Percentiles rank a stretch among this genome's conserved stretches.
Conservation (phyloP, 1,140 invertebrate species). For the Liolophura sinensis region DNA sequence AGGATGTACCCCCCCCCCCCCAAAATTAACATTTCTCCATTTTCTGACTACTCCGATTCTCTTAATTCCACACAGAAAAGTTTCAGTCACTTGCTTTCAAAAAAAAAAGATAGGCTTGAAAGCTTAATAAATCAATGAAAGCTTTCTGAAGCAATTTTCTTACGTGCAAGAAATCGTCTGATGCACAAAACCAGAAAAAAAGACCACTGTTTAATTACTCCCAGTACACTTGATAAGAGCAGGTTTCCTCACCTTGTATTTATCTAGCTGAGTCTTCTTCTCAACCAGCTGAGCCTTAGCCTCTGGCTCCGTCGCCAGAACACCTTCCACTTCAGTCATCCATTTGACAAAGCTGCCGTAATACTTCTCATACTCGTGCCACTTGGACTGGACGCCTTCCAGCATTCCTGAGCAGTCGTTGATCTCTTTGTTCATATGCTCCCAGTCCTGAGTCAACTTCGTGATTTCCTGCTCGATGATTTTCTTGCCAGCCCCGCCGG, state of each 20-base stretch:
- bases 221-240: too few relatives aligned
- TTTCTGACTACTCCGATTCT: too few relatives aligned
- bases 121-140: too few relatives aligned
- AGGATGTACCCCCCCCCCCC: too few relatives aligned
- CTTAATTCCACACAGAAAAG: too few relatives aligned
- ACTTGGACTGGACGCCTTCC: conserved; percentile 77
- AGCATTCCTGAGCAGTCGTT: conserved; percentile 78
- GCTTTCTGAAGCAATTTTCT: too few relatives aligned
- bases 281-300: conserved; percentile 63
- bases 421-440: conserved; percentile 78
- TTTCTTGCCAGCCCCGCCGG: conserved; percentile 84
- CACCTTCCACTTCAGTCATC: conserved; percentile 67
- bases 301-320: conserved; percentile 64
- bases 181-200: too few relatives aligned
- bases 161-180: too few relatives aligned
- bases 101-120: too few relatives aligned
- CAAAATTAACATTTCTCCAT: too few relatives aligned
- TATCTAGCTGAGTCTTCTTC: conserved; percentile 82
- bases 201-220: too few relatives aligned
- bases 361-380: conserved; percentile 82
- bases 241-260: conserved; percentile 63
- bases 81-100: too few relatives aligned
- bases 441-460: conserved; percentile 84
- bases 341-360: conserved; percentile 77
- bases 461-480: conserved; percentile 81